These are phyloP conservation scores for Aegotheles bennettii DNA, from an alignment of 2,113 vertebrate species.

Conservation along the genomic window DNA sequence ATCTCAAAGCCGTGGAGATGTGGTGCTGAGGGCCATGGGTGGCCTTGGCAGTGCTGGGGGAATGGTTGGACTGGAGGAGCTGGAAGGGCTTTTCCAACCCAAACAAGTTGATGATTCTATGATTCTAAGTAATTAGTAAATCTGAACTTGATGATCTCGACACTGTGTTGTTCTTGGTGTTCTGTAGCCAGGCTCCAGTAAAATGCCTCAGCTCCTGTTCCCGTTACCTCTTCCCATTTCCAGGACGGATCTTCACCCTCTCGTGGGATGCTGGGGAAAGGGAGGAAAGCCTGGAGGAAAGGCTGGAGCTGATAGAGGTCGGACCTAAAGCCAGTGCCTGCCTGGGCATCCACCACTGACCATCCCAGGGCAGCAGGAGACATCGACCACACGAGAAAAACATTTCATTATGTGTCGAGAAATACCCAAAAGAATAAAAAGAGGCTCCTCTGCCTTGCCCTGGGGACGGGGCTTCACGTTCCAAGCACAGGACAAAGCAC, in stretches of 20 bases:
- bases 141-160: neutral
- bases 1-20: too few species aligned
- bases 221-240: neutral
- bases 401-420: accelerated
- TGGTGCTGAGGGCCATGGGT: too few species aligned
- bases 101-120: too few species aligned
- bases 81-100: too few species aligned
- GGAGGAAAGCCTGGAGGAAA: neutral
- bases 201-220: accelerated
- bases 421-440: neutral
- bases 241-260: accelerated
- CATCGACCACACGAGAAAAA: accelerated
- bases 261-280: accelerated
- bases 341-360: neutral
- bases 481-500: neutral
- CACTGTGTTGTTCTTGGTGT: accelerated
- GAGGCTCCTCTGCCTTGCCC: neutral
- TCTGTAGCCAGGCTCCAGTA: neutral
- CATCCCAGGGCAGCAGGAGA: neutral
- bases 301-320: neutral
- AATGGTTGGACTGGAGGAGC: too few species aligned
- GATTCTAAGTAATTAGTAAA: too few species aligned
- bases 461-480: neutral
- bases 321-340: accelerated
- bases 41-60: too few species aligned